Evolutionary conservation across 1,140 invertebrate species (phyloP).

Genomic region (Odontomachus brunneus): DNA sequence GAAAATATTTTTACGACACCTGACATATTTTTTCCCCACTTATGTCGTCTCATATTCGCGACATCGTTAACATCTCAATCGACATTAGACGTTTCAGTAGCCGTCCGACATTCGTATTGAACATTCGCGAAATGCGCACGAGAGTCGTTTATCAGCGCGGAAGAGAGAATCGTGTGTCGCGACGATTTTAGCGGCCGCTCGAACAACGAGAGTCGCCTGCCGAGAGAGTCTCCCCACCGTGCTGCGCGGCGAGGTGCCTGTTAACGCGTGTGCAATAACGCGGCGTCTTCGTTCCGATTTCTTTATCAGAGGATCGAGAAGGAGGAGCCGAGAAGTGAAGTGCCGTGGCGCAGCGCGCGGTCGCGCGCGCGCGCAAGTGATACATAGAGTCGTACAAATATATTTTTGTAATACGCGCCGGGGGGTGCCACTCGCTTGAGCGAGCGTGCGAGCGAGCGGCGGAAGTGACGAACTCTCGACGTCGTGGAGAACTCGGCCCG

Average conservation of each 20-base stretch:
- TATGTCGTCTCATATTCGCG: no score
- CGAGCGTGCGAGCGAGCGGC: conserved; percentile 18
- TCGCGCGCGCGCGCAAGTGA: conserved; percentile 20
- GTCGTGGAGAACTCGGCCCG: neutral
- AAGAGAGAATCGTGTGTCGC: no score
- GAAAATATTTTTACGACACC: no score
- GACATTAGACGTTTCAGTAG: no score
- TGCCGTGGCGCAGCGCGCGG: conserved; percentile 33
- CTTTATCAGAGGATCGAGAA: conserved; percentile 45
- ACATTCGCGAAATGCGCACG: no score
- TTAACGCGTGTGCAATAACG: conserved; percentile 16
- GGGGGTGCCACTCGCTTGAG: neutral
- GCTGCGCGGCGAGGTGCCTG: neutral
- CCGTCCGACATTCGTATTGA: no score
- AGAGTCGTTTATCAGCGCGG: no score
- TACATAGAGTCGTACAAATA: conserved; percentile 52
- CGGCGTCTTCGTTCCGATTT: conserved; percentile 35
- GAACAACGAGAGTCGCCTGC: neutral
- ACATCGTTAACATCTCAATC: no score
- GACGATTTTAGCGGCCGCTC: no score
- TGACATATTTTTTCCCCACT: no score
- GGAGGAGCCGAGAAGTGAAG: conserved; percentile 34
- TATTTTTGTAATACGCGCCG: conserved; percentile 50
- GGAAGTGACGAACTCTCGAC: neutral
- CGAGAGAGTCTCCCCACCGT: conserved; percentile 45